Evolutionary conservation across 2,888 invertebrate genomes (phyloP), one percentile per base, ranked within the genome.

Genomic region (Sinhomidia bicolor): DNA sequence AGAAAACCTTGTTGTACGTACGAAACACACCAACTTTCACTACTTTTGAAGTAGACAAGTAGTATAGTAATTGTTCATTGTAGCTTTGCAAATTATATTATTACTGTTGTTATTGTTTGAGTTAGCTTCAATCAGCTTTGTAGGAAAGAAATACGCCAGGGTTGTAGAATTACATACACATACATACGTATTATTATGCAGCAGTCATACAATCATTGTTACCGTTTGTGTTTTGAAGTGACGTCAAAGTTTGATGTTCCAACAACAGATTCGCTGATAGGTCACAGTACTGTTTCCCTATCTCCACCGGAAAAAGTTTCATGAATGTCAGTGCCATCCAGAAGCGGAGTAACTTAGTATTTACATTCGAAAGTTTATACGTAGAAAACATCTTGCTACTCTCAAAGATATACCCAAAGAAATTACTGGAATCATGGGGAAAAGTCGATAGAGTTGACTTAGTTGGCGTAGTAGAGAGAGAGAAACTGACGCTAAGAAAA

Each of bases 321-420:
- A 88, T 88, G 88, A 88, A 88, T 88, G 88, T 88, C 88, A 79
- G 79, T 83, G 79, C 65, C 76, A 88, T 78, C 84, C 44, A 84
- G 88, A 80, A 88, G 88, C 83, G 88, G 83, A 78, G 88, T 88
- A 76, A 88, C 88, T 79, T 88, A 88, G 83, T 36, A 44, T 84
- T 68, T 29, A 41, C 7, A 54, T 54, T 44, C 9, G 5, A 23
- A 29, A 36, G 14, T 44, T 23, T 54, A 65, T 47, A 68, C 26
- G 14, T 17, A 17, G 65, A 7, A 51, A 12, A 29, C 54, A 29
- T 68, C n/a, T 82, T 32, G 7, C 29, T 68, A 41, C 68, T 68
- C 5, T 12, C 7, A 17, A 57, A 36, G 12, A 14, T 36, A 41
- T 47, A 47, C 29, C 9, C 20, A 20, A 51, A 44, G n/a, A 17